phyloP scores from a whole-genome alignment of 2,888 invertebrate species.

The Leptogaster cylindrica region DNA sequence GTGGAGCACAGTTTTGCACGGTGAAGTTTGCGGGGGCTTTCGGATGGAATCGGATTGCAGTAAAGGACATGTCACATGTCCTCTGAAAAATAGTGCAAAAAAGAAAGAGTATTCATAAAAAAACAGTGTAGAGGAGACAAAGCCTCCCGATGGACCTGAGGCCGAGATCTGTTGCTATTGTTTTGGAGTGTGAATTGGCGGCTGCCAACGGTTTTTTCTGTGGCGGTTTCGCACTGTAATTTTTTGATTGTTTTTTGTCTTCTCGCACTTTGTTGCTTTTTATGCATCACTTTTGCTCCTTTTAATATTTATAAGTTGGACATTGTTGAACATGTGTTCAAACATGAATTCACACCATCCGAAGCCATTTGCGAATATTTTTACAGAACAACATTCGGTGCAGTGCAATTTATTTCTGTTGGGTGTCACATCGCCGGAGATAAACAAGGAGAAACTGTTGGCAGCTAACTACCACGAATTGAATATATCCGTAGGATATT shows the following conservation, averaged over 20 bases:
- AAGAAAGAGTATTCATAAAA: too few species aligned
- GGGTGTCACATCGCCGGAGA: slow-evolving; percentile 15
- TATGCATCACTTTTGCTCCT: slow-evolving; percentile 27
- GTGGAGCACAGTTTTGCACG: too few species aligned
- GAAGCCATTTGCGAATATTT: slow-evolving; percentile 5
- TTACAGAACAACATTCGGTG: slow-evolving; percentile 4
- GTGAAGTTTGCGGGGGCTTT: too few species aligned
- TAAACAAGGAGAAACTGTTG: slow-evolving; percentile 24
- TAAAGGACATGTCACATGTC: too few species aligned
- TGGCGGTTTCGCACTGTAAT: slow-evolving; percentile 3
- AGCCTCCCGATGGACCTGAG: too few species aligned
- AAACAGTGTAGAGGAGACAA: too few species aligned
- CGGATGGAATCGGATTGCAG: too few species aligned
- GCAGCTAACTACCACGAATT: slow-evolving; percentile 32
- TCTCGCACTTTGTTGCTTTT: not conserved
- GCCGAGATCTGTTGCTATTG: too few species aligned
- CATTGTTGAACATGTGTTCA: slow-evolving; percentile 38
- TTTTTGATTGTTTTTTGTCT: slow-evolving; percentile 2
- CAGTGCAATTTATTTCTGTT: slow-evolving; percentile 37
- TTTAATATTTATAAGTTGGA: slow-evolving; percentile 41
- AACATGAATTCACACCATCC: slow-evolving; percentile 41
- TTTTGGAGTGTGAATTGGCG: slow-evolving; percentile 39
- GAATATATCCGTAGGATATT: slow-evolving; percentile 16
- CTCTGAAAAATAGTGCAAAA: too few species aligned
- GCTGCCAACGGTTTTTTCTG: slow-evolving; percentile 14